Conservation (phyloP, 2,888 invertebrate species). For the Orthonychiurus folsomi region DNA sequence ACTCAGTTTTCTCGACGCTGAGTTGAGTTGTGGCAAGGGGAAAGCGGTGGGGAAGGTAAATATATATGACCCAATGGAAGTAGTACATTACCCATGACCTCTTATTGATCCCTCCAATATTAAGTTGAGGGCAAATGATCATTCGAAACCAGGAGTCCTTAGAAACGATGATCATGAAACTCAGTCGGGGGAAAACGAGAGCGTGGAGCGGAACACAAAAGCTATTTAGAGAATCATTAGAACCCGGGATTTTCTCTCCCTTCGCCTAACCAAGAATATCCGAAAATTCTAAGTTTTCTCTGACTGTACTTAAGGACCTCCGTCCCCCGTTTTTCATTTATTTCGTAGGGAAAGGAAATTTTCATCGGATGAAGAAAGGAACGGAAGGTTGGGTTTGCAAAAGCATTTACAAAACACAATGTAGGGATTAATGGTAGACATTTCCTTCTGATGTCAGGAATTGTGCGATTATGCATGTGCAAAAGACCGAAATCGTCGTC, state of each 20-base stretch:
- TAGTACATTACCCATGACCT: background rate
- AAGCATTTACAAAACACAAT: background rate
- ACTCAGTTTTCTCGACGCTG: too few relatives aligned
- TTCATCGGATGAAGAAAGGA: background rate
- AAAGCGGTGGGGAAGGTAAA: background rate
- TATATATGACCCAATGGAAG: background rate
- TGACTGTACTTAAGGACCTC: background rate
- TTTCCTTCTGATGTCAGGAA: too few relatives aligned
- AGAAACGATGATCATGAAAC: background rate
- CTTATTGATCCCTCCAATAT: background rate
- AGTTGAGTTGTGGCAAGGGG: too few relatives aligned
- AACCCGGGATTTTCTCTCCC: background rate
- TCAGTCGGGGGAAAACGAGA: background rate
- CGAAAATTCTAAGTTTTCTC: background rate
- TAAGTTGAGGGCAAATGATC: background rate
- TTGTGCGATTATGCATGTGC: too few relatives aligned
- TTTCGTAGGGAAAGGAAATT: background rate
- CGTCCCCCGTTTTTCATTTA: background rate
- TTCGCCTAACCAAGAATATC: too few relatives aligned
- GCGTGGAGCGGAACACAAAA: constrained; percentile 9
- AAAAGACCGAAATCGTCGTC: too few relatives aligned
- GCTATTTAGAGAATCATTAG: constrained; percentile 8
- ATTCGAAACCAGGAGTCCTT: background rate
- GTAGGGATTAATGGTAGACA: background rate
- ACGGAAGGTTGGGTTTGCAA: too few relatives aligned